Evolutionary conservation across 2,888 invertebrate genomes (phyloP), one percentile per base, ranked within the genome.

Genomic region (Patella caerulea): DNA sequence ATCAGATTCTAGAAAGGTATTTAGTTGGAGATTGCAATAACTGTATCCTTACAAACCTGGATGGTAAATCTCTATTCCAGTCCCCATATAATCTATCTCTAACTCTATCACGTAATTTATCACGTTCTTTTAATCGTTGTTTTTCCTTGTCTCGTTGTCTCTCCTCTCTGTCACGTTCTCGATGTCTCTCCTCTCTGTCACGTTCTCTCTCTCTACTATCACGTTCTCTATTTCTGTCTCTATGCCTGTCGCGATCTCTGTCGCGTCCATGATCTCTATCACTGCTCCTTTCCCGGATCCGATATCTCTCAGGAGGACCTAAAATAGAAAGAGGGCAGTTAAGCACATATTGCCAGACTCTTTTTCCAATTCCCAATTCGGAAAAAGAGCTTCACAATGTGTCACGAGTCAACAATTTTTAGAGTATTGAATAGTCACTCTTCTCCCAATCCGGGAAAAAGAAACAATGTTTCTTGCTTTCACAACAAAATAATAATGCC

Each of bases 201-300:
- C 76, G 69, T 34, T 78, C 80, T 34, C 77, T 59, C n/a, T 75
- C 59, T 3, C 15, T 65, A 3, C 52, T 69, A 12, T 55, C 65
- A 56, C 76, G 71, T 12, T 77, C 78, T 70, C 81, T 71, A 29
- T 82, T 77, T 72, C 78, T 74, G 34, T 75, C 75, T 59, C 74
- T 14, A 17, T 76, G 74, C n/a, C 72, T 75, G 34, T 77, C 76
- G 3, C 73, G 54, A 19, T 71, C 73, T 29, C 76, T 45, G 34
- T 53, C 17, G 15, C 70, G 70, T 7, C 45, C 73, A 65, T 52
- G 65, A 71, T 80, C 78, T 69, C 77, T 72, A 24, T 79, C 81
- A 70, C 78, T 15, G n/a, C 71, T 71, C 29, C 71, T 14, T 7
- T 79, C 78, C 7, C 70, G 72, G 54, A 69, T 76, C 19, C 75